phyloP scores from a whole-genome alignment of 1,140 invertebrate genomes.

The Drosophila nasuta region DNA sequence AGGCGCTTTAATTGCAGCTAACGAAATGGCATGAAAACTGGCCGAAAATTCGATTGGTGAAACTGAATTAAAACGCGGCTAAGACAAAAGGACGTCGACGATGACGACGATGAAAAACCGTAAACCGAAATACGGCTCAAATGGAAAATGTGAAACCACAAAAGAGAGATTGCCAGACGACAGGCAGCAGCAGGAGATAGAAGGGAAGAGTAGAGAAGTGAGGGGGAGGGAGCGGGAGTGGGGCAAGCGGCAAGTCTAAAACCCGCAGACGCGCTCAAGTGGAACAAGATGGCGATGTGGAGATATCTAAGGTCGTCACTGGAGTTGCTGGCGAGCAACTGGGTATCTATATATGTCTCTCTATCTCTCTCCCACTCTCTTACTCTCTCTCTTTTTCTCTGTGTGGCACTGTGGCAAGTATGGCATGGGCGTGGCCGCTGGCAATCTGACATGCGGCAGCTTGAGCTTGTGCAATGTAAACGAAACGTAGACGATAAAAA shows the following conservation, averaged over 20 bases:
- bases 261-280: constrained; percentile 72
- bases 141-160: constrained; percentile 56
- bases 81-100: constrained; percentile 36
- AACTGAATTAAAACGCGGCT: constrained; percentile 66
- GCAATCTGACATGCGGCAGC: constrained; percentile 53
- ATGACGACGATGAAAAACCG: constrained; percentile 8
- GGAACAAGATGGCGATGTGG: constrained; percentile 60
- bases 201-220: too few species aligned
- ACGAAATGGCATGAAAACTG: constrained; percentile 66
- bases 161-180: constrained; percentile 41
- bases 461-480: constrained; percentile 71
- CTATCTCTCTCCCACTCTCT: too few species aligned
- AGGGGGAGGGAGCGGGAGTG: too few species aligned
- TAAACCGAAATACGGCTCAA: constrained; percentile 28
- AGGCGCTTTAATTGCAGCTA: constrained; percentile 63
- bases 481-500: constrained; percentile 81
- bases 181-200: background rate
- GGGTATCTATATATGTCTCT: too few species aligned
- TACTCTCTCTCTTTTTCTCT: constrained; percentile 13
- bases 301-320: constrained; percentile 57
- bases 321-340: constrained; percentile 8
- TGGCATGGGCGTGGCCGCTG: constrained; percentile 43
- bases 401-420: constrained; percentile 7
- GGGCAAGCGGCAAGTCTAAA: constrained; percentile 13
- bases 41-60: constrained; percentile 71